These are phyloP conservation scores for Malurus splendens DNA, from an alignment of 2,797 vertebrate genomes.

Conservation along the genomic window DNA sequence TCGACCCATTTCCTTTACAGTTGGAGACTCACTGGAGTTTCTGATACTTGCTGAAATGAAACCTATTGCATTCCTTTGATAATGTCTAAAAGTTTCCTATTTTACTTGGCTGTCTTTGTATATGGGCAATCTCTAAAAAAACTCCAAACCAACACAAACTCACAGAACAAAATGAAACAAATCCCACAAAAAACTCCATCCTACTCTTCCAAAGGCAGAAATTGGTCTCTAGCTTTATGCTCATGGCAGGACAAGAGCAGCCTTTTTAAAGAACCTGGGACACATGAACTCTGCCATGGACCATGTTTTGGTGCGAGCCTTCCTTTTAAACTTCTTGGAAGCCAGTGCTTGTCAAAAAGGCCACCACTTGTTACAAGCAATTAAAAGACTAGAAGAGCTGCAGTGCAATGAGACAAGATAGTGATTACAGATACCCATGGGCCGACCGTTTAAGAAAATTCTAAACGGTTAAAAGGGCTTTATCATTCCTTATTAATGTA, in stretches of 20 bases:
- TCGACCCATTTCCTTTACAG: background rate
- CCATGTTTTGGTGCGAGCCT: accelerated
- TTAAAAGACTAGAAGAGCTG: background rate
- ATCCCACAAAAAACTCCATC: background rate
- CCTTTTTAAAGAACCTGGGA: background rate
- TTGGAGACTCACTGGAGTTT: background rate
- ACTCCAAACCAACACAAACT: background rate
- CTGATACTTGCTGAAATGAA: background rate
- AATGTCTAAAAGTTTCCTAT: background rate
- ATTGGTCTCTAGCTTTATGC: background rate
- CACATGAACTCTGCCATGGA: background rate
- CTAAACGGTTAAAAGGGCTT: background rate
- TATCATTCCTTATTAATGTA: background rate
- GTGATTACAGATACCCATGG: background rate
- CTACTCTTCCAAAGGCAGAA: background rate
- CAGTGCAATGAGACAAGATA: background rate
- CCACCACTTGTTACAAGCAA: background rate
- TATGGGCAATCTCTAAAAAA: background rate
- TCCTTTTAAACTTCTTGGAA: background rate
- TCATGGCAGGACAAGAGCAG: background rate
- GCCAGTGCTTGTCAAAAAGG: background rate
- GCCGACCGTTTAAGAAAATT: background rate
- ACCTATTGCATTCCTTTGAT: background rate
- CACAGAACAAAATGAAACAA: background rate
- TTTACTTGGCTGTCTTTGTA: background rate